Conservation (phyloP, 2,113 vertebrate species). For the Zonotrichia leucophrys region DNA sequence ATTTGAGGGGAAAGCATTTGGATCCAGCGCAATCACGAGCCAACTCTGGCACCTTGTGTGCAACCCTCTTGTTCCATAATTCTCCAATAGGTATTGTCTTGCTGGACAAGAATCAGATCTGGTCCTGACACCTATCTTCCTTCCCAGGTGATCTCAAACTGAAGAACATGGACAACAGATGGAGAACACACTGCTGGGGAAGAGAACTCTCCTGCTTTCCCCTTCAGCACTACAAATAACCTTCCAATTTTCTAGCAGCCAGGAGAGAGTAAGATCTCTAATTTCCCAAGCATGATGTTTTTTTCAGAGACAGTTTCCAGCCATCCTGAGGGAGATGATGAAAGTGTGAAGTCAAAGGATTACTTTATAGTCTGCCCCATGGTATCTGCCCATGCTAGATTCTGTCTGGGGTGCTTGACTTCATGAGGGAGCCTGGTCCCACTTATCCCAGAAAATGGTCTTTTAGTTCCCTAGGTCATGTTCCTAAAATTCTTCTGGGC, state of each 20-base stretch:
- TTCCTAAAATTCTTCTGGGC: not conserved
- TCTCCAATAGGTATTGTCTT: not conserved
- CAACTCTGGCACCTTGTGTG: not conserved
- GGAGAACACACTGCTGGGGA: not conserved
- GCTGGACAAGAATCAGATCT: not conserved
- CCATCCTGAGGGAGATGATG: not conserved
- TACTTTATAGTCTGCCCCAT: not conserved
- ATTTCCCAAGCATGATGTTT: not conserved
- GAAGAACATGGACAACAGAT: not conserved
- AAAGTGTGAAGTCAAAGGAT: not conserved
- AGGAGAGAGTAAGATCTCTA: not conserved
- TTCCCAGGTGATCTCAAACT: not conserved
- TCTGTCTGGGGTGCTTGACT: not conserved
- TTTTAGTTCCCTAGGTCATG: not conserved
- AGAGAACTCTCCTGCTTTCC: not conserved
- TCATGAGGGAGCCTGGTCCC: not conserved
- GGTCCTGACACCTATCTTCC: not conserved
- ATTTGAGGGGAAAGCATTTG: not conserved
- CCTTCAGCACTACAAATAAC: rapidly evolving
- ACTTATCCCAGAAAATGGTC: not conserved
- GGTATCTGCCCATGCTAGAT: not conserved
- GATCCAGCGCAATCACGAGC: not conserved
- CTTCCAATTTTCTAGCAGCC: not conserved
- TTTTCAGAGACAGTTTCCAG: not conserved
- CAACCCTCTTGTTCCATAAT: not conserved